Evolutionary conservation across 2,113 vertebrate species (phyloP), one percentile per base, ranked within the genome.

Genomic region (Uria lomvia): DNA sequence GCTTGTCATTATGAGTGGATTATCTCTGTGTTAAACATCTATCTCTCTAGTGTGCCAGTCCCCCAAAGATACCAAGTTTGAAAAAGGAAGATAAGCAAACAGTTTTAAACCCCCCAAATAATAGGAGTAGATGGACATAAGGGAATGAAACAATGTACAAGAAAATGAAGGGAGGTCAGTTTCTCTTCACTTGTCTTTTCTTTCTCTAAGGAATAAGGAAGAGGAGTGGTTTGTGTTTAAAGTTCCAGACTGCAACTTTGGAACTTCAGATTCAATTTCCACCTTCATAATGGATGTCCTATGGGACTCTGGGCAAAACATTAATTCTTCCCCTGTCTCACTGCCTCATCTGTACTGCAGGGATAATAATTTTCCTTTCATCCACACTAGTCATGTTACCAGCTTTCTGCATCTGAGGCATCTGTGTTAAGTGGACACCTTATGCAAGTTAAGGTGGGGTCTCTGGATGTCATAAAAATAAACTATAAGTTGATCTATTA

Each of bases 1-100:
- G 53, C 67, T 76, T 94, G 92, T 71, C 93, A 73, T 78, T 92
- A 36, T n/a, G 70, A 78, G 45, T 53, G 90, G 90, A 85, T 96
- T 97, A 86, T 94, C 95, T 76, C 74, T 50, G 67, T 89, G 34
- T 55, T 88, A 88, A 66, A 92, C 68, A 45, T 50, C 36, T 55
- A 23, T 68, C 36, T 67, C 92, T 59, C 47, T 55, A 63, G 80
- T 68, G 36, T 40, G 72, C 73, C 95, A 74, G 30, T 32, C 40
- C 55, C 79, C 84, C 59, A 67, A 47, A 87, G 65, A 93, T 65
- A 58, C 8, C 36, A 40, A 19, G 53, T 75, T 60, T 80, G 80
- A 76, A 82, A 80, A 62, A 49, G 68, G 70, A 89, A 86, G 91
- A 84, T 91, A 80, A 94, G 89, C 36, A 88, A 88, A 90, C 49